A percentile compares a stretch with the other conserved stretches of the same genome.
These are phyloP conservation scores for Lutraria lutraria DNA, from an alignment of 2,888 invertebrate species.

Conservation along the genomic window DNA sequence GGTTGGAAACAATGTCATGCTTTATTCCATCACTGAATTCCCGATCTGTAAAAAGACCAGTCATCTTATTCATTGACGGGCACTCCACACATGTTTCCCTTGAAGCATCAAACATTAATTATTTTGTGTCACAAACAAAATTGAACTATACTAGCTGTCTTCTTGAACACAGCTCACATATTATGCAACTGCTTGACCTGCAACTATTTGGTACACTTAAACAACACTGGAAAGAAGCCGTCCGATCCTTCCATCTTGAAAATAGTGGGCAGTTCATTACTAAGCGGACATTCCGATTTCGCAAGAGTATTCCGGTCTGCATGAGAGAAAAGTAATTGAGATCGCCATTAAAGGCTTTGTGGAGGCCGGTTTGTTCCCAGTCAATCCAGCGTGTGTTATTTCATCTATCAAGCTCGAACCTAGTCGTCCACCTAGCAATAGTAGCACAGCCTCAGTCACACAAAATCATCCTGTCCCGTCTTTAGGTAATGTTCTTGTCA, in stretches of 20 bases:
- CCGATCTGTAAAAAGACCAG: constrained; percentile 35
- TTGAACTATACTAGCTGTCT: constrained; percentile 62
- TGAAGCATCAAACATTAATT: constrained; percentile 48
- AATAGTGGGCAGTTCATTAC: constrained; percentile 53
- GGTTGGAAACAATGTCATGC: constrained; percentile 44
- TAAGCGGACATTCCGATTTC: constrained; percentile 61
- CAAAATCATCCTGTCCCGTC: too few relatives aligned
- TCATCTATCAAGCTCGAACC: too few relatives aligned
- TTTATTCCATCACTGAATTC: constrained; percentile 46
- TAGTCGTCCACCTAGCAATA: too few relatives aligned
- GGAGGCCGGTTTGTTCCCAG: constrained; percentile 46
- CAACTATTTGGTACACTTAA: constrained; percentile 62
- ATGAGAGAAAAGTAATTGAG: constrained; percentile 51
- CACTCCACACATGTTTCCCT: constrained; percentile 60
- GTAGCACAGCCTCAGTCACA: too few relatives aligned
- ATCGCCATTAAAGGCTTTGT: constrained; percentile 52
- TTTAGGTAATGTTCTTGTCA: too few relatives aligned
- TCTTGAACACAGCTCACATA: constrained; percentile 62
- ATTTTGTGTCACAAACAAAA: constrained; percentile 46
- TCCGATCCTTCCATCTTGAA: constrained; percentile 41
- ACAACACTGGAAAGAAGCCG: too few relatives aligned
- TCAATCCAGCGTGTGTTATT: too few relatives aligned
- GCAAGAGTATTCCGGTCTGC: constrained; percentile 55
- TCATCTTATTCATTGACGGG: constrained; percentile 63
- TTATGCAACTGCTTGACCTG: constrained; percentile 64